Evolutionary conservation across 2,113 vertebrate genomes (phyloP).

Genomic region (Archocentrus centrarchus): DNA sequence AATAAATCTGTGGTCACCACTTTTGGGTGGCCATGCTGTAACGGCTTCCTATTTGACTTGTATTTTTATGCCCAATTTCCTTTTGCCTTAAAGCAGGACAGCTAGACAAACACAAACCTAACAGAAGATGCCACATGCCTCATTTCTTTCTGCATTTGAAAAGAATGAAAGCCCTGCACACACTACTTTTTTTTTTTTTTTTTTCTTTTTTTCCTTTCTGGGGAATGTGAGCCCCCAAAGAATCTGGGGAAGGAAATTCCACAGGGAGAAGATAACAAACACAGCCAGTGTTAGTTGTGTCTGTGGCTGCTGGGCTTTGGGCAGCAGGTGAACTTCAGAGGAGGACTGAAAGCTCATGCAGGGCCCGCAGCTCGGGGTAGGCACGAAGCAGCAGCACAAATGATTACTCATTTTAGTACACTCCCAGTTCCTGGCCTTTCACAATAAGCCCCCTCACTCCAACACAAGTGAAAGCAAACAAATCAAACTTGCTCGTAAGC

Average conservation of each 20-base stretch:
- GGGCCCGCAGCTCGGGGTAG: constrained; percentile 42
- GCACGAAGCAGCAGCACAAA: constrained; percentile 40
- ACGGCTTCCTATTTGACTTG: constrained; percentile 52
- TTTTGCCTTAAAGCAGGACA: constrained; percentile 33
- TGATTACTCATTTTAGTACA: constrained; percentile 14
- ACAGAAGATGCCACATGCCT: constrained; percentile 65
- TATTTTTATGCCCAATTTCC: constrained; percentile 41
- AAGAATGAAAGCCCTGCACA: constrained; percentile 36
- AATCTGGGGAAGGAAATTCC: constrained; percentile 81
- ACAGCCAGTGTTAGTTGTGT: constrained; percentile 69
- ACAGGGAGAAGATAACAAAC: constrained; percentile 76
- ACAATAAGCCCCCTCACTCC: constrained; percentile 42
- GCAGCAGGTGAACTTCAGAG: constrained; percentile 78
- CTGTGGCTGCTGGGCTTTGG: constrained; percentile 34
- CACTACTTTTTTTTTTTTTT: background rate
- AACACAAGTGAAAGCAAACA: constrained; percentile 62
- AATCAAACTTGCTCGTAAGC: constrained; percentile 4
- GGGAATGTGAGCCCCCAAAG: constrained; percentile 72
- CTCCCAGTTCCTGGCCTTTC: constrained; percentile 10
- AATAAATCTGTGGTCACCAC: constrained; percentile 28
- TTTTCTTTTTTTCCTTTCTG: constrained; percentile 26
- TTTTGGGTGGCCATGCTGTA: constrained; percentile 46
- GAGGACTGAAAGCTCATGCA: constrained; percentile 35
- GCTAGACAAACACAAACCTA: constrained; percentile 28
- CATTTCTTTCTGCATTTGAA: constrained; percentile 10